These are phyloP conservation scores for Helicoverpa zea DNA, from an alignment of 1,140 invertebrate genomes.

Conservation along the genomic window DNA sequence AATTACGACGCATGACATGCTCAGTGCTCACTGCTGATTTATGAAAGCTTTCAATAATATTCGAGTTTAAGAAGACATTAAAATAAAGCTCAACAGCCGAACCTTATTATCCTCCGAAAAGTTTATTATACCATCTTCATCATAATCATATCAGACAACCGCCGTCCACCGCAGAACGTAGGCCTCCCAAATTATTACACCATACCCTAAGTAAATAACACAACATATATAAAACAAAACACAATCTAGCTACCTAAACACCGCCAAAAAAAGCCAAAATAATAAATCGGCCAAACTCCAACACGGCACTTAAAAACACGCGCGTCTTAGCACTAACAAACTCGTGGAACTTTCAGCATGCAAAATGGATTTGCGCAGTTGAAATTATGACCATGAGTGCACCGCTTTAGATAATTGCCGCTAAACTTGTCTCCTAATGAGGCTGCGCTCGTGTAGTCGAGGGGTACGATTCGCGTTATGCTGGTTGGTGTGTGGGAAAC, in stretches of 20 bases:
- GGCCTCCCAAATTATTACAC: background rate
- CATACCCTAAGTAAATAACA: background rate
- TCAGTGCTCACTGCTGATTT: too few relatives aligned
- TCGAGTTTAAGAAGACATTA: too few relatives aligned
- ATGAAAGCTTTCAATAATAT: too few relatives aligned
- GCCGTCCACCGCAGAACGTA: too few relatives aligned
- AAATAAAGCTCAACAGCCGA: too few relatives aligned
- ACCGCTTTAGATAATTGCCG: slow-evolving; percentile 73
- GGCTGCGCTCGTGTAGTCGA: slow-evolving; percentile 42
- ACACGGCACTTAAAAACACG: slow-evolving; percentile 60
- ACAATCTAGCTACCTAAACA: background rate
- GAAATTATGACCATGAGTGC: slow-evolving; percentile 73
- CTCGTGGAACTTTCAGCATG: slow-evolving; percentile 69
- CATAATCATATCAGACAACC: too few relatives aligned
- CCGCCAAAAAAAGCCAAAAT: slow-evolving; percentile 4
- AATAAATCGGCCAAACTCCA: slow-evolving; percentile 51
- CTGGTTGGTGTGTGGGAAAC: background rate
- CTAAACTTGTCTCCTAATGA: slow-evolving; percentile 73
- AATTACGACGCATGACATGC: too few relatives aligned
- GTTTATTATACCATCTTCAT: too few relatives aligned
- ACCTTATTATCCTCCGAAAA: too few relatives aligned
- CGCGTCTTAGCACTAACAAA: slow-evolving; percentile 55
- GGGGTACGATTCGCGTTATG: slow-evolving; percentile 27
- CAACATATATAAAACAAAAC: background rate
- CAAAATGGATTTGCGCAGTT: slow-evolving; percentile 72